phyloP scores from a whole-genome alignment of 2,113 vertebrate species.

The Malaclemys terrapin region DNA sequence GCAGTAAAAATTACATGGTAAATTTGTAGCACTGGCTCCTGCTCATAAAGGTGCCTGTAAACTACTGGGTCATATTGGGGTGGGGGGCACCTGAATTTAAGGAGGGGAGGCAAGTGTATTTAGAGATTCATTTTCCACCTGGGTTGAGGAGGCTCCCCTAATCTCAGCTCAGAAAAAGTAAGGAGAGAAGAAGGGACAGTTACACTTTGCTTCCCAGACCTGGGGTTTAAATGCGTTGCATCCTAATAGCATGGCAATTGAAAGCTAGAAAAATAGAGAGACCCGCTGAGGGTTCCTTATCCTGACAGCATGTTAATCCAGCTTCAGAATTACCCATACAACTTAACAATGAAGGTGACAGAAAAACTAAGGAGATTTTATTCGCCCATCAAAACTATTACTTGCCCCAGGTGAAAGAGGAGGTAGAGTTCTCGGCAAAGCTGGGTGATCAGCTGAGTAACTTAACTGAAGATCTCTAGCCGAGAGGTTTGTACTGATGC shows the following conservation, averaged over 20 bases:
- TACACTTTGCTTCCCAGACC: background rate
- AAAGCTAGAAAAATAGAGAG: background rate
- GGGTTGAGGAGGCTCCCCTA: background rate
- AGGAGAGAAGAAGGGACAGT: background rate
- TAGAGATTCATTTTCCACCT: background rate
- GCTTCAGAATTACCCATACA: conserved; percentile 16
- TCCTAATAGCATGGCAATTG: background rate
- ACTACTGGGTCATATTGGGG: background rate
- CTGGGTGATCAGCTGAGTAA: background rate
- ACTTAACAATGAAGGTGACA: background rate
- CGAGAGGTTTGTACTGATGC: background rate
- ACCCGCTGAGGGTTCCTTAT: background rate
- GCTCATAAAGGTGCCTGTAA: background rate
- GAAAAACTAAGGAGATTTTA: conserved; percentile 7
- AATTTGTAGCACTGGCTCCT: background rate
- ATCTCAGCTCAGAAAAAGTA: background rate
- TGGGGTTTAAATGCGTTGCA: background rate
- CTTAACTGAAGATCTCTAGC: background rate
- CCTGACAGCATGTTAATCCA: background rate
- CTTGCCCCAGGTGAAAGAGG: background rate
- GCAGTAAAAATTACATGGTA: background rate
- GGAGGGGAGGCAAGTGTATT: background rate
- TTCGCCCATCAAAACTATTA: background rate
- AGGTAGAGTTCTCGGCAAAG: background rate
- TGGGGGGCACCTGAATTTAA: background rate